Base-by-base conservation (phyloP, 2,888 invertebrate species). In the Pheosia gnoma region DNA sequence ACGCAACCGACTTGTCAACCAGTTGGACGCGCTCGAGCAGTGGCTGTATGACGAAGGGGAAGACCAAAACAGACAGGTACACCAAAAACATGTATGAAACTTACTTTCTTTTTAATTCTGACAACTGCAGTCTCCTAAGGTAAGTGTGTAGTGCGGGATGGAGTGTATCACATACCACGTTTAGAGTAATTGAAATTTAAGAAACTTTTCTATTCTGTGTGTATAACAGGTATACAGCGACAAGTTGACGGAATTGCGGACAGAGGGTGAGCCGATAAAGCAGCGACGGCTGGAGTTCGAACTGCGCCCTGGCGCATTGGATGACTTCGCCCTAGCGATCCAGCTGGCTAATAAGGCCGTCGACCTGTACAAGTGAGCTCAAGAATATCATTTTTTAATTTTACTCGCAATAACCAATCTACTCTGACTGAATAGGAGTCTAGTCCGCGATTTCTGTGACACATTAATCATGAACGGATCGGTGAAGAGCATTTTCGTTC, bases 11-110 rank as follows among this genome's bases (percentile, higher is more conserved):
- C 94, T 97, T 63, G 95, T 96, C 45, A 85, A 90, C 64, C 94
- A 96, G 71, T 94, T 99, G 47, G 97, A 97, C 79, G 95, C 96
- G 36, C 96, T 98, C 77, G 99, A 99, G 89, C 96, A 97, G 84
- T 99, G 99, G 99, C 94, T 99, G 25, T 99, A 99, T 82, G 99
- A 99, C 80, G 95, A 95, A 70, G 99, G 99, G 4, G 99, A 99
- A 87, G 98, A 99, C 82, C 98, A 98, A 85, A 96, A 96, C 73
- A 81, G 91, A 86, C 91, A 91, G 87, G 91, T 90, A 47, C 25
- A 25, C 25, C 1, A 25, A 25, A 25, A 25, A 25, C 2, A 25
- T 25, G 25, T 25, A 25, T 25, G 25, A 25, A 25, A 25, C 25
- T 25, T 25, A 25, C 25, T 25, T 25, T 25, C 25, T 25, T 25